Conservation (phyloP, 2,888 invertebrate species). For the Theretra japonica region DNA sequence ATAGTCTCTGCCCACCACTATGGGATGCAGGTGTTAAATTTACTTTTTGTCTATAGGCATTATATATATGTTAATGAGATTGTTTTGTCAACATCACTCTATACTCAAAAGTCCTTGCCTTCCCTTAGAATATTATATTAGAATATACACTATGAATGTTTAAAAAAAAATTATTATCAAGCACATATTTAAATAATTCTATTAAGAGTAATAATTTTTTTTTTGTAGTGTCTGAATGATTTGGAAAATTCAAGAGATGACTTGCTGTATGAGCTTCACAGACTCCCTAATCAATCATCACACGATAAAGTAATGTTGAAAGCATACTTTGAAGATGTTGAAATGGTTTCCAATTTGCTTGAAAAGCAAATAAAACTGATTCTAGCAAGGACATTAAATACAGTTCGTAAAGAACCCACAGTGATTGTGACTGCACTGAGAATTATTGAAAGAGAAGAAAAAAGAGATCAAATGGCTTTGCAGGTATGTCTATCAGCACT, state of each 20-base stretch:
- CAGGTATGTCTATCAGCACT: constrained; percentile 71
- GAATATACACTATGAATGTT: too few relatives aligned
- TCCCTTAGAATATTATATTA: too few relatives aligned
- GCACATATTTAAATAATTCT: too few relatives aligned
- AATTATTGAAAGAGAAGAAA: constrained; percentile 98
- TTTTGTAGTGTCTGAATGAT: constrained; percentile 92
- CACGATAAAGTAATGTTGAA: constrained; percentile 96
- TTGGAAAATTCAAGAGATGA: constrained; percentile 98
- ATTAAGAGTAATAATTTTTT: background rate
- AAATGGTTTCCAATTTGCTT: constrained; percentile 93
- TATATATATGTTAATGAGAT: too few relatives aligned
- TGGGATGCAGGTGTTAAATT: too few relatives aligned
- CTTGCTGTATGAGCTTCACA: constrained; percentile 96
- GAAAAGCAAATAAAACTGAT: constrained; percentile 97
- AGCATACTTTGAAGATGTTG: constrained; percentile 98
- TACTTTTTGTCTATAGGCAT: too few relatives aligned
- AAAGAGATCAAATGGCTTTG: constrained; percentile 94
- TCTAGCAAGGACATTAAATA: constrained; percentile 95
- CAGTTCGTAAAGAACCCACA: constrained; percentile 96
- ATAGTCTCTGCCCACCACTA: too few relatives aligned
- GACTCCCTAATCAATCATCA: constrained; percentile 94
- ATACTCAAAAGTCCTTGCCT: too few relatives aligned
- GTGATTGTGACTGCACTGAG: constrained; percentile 97
- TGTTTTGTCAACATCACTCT: too few relatives aligned
- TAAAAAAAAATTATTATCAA: too few relatives aligned